These are phyloP conservation scores for Xanthorhoe spadicearia DNA, from an alignment of 2,888 invertebrate genomes.

Conservation along the genomic window DNA sequence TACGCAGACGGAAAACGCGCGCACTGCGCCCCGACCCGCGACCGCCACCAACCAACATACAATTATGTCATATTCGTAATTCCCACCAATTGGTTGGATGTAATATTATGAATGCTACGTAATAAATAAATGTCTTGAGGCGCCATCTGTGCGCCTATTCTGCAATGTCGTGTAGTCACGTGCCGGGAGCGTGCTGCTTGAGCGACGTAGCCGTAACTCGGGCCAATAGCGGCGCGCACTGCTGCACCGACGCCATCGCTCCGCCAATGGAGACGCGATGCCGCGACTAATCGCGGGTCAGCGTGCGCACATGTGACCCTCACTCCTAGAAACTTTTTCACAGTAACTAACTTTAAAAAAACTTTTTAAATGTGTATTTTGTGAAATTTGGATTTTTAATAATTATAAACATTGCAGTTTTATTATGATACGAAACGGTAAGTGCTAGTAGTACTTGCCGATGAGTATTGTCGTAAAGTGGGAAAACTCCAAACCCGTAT, in stretches of 20 bases:
- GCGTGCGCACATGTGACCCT: slow-evolving; percentile 77
- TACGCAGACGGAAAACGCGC: neutral
- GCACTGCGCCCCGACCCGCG: neutral
- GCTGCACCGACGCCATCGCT: slow-evolving; percentile 55
- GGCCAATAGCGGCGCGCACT: slow-evolving; percentile 53
- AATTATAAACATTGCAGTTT: neutral
- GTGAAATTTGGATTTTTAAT: slow-evolving; percentile 9
- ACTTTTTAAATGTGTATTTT: slow-evolving; percentile 18
- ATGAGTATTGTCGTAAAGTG: slow-evolving; percentile 25
- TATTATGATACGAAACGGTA: slow-evolving; percentile 71
- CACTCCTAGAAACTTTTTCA: slow-evolving; percentile 14
- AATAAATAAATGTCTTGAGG: slow-evolving; percentile 27
- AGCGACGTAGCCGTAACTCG: slow-evolving; percentile 64
- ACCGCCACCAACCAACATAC: neutral
- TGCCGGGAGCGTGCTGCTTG: slow-evolving; percentile 54
- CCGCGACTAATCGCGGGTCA: slow-evolving; percentile 55
- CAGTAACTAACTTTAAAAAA: slow-evolving; percentile 16
- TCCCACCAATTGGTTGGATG: neutral
- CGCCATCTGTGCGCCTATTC: slow-evolving; percentile 60
- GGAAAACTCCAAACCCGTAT: slow-evolving; percentile 21
- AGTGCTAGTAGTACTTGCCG: slow-evolving; percentile 47
- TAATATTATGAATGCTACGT: neutral
- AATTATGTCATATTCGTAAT: slow-evolving; percentile 18
- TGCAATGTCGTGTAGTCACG: slow-evolving; percentile 32
- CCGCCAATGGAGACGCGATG: slow-evolving; percentile 57